Conservation (phyloP, 1,140 invertebrate species). For the Eulimnadia texana region DNA sequence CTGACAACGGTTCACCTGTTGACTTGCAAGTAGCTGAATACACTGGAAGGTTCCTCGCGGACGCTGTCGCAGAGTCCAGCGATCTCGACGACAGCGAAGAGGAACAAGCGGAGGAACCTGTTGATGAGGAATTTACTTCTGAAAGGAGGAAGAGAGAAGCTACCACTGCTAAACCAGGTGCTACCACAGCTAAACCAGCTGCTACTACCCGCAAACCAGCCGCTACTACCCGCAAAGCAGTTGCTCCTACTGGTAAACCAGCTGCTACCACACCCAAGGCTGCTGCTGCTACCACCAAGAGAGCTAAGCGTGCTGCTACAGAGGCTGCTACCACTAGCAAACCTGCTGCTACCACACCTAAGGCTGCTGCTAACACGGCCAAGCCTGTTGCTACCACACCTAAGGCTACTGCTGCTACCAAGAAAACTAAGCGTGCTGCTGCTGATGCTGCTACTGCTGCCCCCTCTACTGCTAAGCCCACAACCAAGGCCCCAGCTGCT, state of each 20-base stretch:
- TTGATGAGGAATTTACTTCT: no score
- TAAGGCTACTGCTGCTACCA: background rate
- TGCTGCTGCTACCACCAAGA: background rate
- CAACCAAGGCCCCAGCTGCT: no score
- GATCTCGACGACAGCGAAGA: no score
- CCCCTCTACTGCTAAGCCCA: no score
- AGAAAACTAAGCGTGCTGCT: background rate
- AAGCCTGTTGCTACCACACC: background rate
- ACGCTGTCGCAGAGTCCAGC: no score
- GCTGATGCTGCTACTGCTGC: no score
- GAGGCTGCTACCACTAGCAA: background rate
- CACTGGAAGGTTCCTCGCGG: no score
- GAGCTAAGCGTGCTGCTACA: background rate
- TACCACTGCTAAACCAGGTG: background rate
- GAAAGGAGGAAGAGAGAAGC: no score
- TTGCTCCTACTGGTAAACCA: background rate
- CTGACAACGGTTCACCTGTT: no score
- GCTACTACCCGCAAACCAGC: background rate
- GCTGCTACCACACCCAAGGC: background rate
- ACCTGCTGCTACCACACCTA: background rate
- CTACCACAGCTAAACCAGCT: background rate
- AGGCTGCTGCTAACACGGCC: background rate
- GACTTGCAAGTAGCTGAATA: no score
- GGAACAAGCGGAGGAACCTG: no score
- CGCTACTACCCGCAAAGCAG: background rate